A percentile compares a stretch with the other conserved stretches of the same genome.
Conservation (phyloP, 2,797 vertebrate genomes). For the Lepilemur septentrionalis region DNA sequence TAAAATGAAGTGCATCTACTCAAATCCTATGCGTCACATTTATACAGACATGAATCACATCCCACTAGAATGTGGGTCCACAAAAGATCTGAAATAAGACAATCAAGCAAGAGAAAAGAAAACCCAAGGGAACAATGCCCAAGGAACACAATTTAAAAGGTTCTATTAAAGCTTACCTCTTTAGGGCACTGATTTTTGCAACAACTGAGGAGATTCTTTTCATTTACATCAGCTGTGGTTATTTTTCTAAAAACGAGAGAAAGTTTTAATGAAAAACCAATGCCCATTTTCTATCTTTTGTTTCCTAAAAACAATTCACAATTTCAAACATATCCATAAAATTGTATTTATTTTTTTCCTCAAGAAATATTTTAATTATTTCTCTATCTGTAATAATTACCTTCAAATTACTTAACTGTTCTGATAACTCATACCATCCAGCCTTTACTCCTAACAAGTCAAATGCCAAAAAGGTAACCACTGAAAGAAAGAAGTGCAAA, state of each 20-base stretch:
- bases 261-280: constrained; percentile 41
- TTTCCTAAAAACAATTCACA: constrained; percentile 41
- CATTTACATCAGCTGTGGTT: constrained; percentile 82
- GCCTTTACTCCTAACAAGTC: not conserved
- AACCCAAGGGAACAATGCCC: not conserved
- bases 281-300: not conserved
- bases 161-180: constrained; percentile 83
- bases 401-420: not conserved
- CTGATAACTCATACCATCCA: not conserved
- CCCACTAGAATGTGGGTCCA: not conserved
- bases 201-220: constrained; percentile 86
- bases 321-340: constrained; percentile 34
- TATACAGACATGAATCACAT: not conserved
- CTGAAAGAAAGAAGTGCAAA: not conserved
- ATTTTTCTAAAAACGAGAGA: constrained; percentile 85
- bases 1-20: not conserved
- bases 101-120: not conserved
- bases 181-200: constrained; percentile 93
- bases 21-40: not conserved
- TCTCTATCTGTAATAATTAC: not conserved
- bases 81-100: not conserved
- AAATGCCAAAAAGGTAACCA: not conserved
- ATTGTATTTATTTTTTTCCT: not conserved
- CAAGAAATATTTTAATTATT: constrained; percentile 7
- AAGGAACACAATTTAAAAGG: not conserved